These are phyloP conservation scores for Mustela lutreola DNA, from an alignment of 2,113 vertebrate genomes.

Conservation along the genomic window DNA sequence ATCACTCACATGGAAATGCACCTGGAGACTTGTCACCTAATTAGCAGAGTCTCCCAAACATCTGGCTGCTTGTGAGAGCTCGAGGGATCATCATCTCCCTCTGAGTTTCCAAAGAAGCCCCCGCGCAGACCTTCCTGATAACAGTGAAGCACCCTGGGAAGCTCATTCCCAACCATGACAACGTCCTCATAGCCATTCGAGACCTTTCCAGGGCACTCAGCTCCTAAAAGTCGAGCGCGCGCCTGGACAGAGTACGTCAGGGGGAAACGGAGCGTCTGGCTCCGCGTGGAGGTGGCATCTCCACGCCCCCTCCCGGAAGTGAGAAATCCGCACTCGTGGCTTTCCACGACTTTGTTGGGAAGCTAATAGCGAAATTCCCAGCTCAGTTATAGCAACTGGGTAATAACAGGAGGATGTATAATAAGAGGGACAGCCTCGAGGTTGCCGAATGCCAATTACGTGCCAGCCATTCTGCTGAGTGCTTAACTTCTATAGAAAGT, in stretches of 20 bases:
- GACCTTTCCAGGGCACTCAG: background rate
- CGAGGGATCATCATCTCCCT: background rate
- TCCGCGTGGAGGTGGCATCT: background rate
- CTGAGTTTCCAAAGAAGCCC: background rate
- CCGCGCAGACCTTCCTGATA: background rate
- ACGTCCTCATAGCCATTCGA: fast-evolving
- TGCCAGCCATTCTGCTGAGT: background rate
- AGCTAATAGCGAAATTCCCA: background rate
- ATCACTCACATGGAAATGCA: background rate
- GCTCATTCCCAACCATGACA: fast-evolving
- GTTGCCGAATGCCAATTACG: background rate
- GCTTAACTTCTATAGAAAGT: background rate
- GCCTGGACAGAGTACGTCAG: background rate
- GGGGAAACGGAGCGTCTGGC: background rate
- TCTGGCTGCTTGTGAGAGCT: background rate
- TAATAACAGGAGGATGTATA: background rate
- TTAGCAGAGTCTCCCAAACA: background rate
- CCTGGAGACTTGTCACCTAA: background rate
- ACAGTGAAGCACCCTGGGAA: background rate
- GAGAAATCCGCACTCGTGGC: background rate
- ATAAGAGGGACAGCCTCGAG: background rate
- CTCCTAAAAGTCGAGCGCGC: background rate
- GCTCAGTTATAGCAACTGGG: background rate
- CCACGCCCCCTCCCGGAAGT: fast-evolving
- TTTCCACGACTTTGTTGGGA: background rate